phyloP scores from a whole-genome alignment of 2,113 vertebrate species.

The Oreochromis aureus region DNA sequence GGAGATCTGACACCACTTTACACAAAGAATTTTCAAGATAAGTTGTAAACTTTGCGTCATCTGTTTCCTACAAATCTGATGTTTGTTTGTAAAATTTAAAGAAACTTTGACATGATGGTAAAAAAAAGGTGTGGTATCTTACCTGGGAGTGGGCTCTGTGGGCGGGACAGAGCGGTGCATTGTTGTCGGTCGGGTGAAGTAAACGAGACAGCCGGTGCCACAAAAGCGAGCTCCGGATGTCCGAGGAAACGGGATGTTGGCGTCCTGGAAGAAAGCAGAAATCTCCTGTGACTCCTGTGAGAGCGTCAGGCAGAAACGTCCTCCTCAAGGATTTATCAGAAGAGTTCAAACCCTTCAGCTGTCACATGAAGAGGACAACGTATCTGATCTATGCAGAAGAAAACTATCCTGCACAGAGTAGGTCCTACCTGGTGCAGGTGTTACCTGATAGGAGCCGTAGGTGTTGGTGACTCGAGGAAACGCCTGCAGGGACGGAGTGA shows the following conservation, averaged over 20 bases:
- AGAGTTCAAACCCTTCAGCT: neutral
- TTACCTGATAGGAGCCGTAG: conserved; percentile 88
- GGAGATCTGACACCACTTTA: neutral
- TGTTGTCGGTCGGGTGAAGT: conserved; percentile 93
- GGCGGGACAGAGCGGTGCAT: conserved; percentile 90
- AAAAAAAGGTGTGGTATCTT: neutral
- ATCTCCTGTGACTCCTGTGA: neutral
- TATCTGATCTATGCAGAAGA: neutral
- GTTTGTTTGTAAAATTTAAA: rapidly evolving
- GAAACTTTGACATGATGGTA: neutral
- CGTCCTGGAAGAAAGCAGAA: conserved; percentile 70
- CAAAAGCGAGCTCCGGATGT: conserved; percentile 98
- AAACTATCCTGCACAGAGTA: neutral
- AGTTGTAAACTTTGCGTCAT: neutral
- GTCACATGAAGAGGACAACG: neutral
- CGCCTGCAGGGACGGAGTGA: conserved; percentile 82
- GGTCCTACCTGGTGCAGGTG: neutral
- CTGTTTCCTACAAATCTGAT: rapidly evolving
- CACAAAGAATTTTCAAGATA: neutral
- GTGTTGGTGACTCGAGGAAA: conserved; percentile 92
- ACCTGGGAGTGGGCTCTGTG: conserved; percentile 94
- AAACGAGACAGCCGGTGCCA: conserved; percentile 92
- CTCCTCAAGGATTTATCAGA: neutral
- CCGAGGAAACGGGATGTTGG: conserved; percentile 96
- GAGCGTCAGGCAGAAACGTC: rapidly evolving